These are phyloP conservation scores for Sebastes nivosus DNA, from an alignment of 2,797 vertebrate species.

Conservation along the genomic window DNA sequence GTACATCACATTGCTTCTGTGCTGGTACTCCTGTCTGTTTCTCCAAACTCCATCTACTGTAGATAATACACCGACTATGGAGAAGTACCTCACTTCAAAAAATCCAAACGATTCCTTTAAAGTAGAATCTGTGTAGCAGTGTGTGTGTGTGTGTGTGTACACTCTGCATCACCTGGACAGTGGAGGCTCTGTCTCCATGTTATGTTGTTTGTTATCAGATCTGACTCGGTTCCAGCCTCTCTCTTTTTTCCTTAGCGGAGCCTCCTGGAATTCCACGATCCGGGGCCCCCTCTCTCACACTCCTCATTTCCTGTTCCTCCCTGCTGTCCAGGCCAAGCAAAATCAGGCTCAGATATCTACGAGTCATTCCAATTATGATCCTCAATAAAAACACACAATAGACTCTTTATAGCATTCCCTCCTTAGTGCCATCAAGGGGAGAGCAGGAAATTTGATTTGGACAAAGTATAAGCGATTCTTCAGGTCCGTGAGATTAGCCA, in stretches of 20 bases:
- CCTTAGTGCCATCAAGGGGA: constrained; percentile 1
- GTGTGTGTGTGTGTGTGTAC: background rate
- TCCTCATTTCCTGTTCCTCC: constrained; percentile 50
- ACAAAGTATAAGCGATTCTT: background rate
- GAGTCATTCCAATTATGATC: constrained; percentile 13
- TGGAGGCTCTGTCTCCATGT: background rate
- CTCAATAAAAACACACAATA: constrained; percentile 32
- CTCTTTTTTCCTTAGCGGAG: constrained; percentile 16
- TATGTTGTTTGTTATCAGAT: constrained; percentile 15
- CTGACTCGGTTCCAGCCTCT: constrained; percentile 7
- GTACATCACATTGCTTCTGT: accelerated
- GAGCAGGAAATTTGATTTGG: constrained; percentile 30
- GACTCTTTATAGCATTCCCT: background rate
- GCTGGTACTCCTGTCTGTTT: too few relatives aligned
- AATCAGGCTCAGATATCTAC: constrained; percentile 26
- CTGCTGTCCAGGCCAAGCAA: constrained; percentile 6
- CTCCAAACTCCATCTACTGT: too few relatives aligned
- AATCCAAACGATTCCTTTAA: too few relatives aligned
- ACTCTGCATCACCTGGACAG: background rate
- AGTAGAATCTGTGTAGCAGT: background rate
- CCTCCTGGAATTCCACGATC: constrained; percentile 29
- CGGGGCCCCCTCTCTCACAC: background rate
- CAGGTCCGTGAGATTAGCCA: background rate
- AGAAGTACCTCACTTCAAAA: too few relatives aligned
- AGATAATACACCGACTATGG: too few relatives aligned